phyloP scores from a whole-genome alignment of 1,140 invertebrate species.

The Conus ventricosus region DNA sequence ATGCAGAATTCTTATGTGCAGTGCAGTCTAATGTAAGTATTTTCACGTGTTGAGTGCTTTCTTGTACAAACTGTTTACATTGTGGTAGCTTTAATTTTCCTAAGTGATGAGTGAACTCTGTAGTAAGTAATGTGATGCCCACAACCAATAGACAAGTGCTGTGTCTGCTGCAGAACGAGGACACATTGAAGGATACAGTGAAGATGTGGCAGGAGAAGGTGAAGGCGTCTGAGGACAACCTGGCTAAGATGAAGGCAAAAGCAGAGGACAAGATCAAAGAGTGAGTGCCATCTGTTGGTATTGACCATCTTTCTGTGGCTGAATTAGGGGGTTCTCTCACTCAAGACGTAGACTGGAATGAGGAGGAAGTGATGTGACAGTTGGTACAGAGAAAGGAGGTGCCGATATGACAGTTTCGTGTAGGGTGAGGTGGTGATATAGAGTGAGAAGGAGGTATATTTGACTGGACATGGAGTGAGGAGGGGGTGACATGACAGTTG shows the following conservation, averaged over 20 bases:
- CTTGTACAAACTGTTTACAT: too few species aligned
- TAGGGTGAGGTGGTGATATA: too few species aligned
- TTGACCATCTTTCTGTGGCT: constrained; percentile 10
- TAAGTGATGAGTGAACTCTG: too few species aligned
- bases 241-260: constrained; percentile 79
- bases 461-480: too few species aligned
- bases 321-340: background rate
- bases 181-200: constrained; percentile 77
- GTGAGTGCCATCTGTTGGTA: constrained; percentile 71
- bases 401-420: background rate
- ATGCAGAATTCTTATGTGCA: too few species aligned
- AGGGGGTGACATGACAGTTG: too few species aligned
- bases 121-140: too few species aligned
- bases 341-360: background rate
- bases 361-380: background rate
- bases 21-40: too few species aligned
- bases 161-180: constrained; percentile 75
- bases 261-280: constrained; percentile 79
- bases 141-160: too few species aligned
- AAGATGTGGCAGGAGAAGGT: constrained; percentile 78
- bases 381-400: background rate
- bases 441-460: too few species aligned
- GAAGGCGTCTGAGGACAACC: constrained; percentile 78
- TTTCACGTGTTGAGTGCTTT: too few species aligned
- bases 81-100: too few species aligned